These are phyloP conservation scores for Sebastes vulpes DNA, from an alignment of 2,797 vertebrate species.

Conservation along the genomic window DNA sequence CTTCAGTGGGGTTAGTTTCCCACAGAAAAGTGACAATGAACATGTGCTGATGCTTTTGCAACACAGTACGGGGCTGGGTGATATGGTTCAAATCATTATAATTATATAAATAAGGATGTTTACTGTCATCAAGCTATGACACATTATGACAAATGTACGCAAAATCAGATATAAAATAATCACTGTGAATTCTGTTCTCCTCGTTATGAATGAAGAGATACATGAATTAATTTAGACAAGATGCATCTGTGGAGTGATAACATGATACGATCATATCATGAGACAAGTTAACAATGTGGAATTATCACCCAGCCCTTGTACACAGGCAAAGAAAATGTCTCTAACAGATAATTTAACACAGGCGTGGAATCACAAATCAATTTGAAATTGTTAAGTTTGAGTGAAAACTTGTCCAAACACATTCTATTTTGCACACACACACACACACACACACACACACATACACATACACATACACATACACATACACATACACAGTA, in stretches of 20 bases:
- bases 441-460: not conserved
- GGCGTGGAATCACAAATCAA: not conserved
- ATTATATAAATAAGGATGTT: not conserved
- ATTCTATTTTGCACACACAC: not conserved
- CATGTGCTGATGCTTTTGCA: not conserved
- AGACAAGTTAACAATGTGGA: not conserved
- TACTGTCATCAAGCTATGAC: not conserved
- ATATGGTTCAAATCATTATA: not conserved
- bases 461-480: not conserved
- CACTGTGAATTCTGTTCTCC: not conserved
- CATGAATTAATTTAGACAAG: not conserved
- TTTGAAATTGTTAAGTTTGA: not conserved
- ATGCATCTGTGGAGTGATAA: not conserved
- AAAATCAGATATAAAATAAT: not conserved
- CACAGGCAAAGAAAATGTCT: not conserved
- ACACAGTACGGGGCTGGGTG: not conserved
- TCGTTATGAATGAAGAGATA: not conserved
- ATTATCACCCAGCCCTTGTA: not conserved
- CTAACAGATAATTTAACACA: not conserved
- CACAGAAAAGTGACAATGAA: not conserved
- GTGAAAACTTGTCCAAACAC: slow-evolving; percentile 4
- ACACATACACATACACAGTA: slow-evolving; percentile 3
- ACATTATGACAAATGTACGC: not conserved
- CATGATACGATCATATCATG: not conserved
- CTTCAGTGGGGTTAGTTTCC: slow-evolving; percentile 11